Percentiles rank a stretch among this genome's conserved stretches.
phyloP scores from a whole-genome alignment of 2,888 invertebrate species.

The Rhagonycha fulva region DNA sequence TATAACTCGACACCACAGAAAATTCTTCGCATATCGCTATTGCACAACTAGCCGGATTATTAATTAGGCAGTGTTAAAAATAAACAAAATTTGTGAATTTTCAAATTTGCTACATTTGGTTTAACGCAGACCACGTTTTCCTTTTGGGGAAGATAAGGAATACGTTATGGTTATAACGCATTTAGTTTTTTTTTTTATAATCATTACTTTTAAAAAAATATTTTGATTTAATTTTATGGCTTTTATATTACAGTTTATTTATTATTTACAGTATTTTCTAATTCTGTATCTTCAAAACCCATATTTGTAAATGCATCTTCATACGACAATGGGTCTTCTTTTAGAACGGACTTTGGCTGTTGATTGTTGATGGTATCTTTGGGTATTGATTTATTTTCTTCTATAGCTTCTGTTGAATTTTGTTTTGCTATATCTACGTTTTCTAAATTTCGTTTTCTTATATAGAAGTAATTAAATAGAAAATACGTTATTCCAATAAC shows the following conservation, averaged over 20 bases:
- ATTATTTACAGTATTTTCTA: constrained; percentile 28
- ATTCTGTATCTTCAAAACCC: constrained; percentile 47
- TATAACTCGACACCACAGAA: no score
- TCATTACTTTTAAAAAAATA: background rate
- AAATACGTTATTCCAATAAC: constrained; percentile 71
- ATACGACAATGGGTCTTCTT: constrained; percentile 41
- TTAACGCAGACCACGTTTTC: no score
- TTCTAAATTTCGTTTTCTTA: constrained; percentile 61
- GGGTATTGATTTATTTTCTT: constrained; percentile 36
- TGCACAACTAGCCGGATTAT: no score
- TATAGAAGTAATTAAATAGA: constrained; percentile 68
- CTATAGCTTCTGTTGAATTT: constrained; percentile 45
- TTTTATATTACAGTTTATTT: background rate
- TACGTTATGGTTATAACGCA: no score
- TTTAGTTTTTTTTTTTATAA: no score
- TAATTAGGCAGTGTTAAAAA: no score
- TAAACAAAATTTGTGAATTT: no score
- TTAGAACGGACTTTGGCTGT: constrained; percentile 20
- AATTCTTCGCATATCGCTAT: no score
- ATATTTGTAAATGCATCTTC: constrained; percentile 49
- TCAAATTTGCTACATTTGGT: no score
- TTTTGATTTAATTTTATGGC: background rate
- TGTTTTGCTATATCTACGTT: constrained; percentile 65
- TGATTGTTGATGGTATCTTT: constrained; percentile 32
- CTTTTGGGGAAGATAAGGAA: no score